These are phyloP conservation scores for Seriola aureovittata DNA, from an alignment of 2,113 vertebrate species.

Conservation along the genomic window DNA sequence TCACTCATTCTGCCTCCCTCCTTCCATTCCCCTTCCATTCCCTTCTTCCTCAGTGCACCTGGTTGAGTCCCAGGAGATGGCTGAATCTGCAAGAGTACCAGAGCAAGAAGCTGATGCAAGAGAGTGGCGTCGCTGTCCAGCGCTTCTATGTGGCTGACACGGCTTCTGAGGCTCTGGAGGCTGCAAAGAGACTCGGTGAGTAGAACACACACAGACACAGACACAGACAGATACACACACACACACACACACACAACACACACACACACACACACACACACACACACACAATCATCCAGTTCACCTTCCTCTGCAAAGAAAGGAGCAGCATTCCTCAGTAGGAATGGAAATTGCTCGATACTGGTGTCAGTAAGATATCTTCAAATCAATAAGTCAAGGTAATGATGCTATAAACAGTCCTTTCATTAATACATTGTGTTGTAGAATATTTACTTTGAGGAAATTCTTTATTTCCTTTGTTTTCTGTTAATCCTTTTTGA, in stretches of 20 bases:
- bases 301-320: neutral
- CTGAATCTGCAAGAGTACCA: conserved; percentile 99
- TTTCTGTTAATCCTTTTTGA: neutral
- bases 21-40: conserved; percentile 1
- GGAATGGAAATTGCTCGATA: neutral
- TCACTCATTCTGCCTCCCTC: neutral
- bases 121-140: conserved; percentile 94
- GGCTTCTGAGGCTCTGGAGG: conserved; percentile 91
- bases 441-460: neutral
- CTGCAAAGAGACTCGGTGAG: conserved; percentile 96
- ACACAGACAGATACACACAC: too few species aligned
- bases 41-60: conserved; percentile 81
- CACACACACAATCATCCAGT: neutral
- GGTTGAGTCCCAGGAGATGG: conserved; percentile 91
- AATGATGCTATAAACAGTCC: neutral
- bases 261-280: neutral
- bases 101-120: conserved; percentile 99
- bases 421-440: neutral
- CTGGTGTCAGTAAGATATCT: neutral
- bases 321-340: neutral
- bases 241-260: neutral
- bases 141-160: conserved; percentile 94
- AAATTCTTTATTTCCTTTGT: neutral
- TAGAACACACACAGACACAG: conserved; percentile 30
- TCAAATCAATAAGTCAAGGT: neutral